Evolutionary conservation across 2,797 vertebrate species (phyloP).

Genomic region (Octomys mimax): DNA sequence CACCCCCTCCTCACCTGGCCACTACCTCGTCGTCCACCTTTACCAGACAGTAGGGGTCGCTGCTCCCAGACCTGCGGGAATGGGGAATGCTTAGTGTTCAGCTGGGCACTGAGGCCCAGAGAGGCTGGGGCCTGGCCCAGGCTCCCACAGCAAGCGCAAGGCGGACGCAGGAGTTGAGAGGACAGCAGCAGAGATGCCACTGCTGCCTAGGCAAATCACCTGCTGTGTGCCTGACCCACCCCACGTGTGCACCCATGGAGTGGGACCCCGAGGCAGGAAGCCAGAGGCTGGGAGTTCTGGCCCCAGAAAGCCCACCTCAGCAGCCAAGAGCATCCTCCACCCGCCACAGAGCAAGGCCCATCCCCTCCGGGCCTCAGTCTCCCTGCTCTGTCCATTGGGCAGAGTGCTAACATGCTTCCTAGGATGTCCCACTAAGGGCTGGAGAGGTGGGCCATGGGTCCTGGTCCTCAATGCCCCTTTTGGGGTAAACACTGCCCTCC

Average conservation of each 20-base stretch:
- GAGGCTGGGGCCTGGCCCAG: not conserved
- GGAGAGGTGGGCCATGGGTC: not conserved
- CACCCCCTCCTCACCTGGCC: conserved; percentile 91
- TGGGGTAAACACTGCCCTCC: not conserved
- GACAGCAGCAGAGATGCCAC: not conserved
- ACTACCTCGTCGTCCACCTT: conserved; percentile 97
- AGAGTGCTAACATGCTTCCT: not conserved
- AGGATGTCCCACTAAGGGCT: not conserved
- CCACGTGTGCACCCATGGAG: rapidly evolving
- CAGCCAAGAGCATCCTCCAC: rapidly evolving
- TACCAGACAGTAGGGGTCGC: conserved; percentile 96
- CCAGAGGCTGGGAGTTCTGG: not conserved
- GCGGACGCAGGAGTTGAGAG: not conserved
- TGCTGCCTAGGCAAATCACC: not conserved
- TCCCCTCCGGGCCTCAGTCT: not conserved
- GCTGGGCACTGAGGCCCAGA: not conserved
- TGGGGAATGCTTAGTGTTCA: not conserved
- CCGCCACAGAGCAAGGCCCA: no score
- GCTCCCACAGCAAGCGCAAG: not conserved
- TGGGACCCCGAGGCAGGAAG: rapidly evolving
- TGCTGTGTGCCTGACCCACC: rapidly evolving
- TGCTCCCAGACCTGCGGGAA: conserved; percentile 93
- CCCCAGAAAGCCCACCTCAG: not conserved
- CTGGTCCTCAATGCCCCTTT: not conserved
- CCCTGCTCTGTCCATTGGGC: not conserved